Evolutionary conservation across 2,888 invertebrate species (phyloP).

Genomic region (Psylliodes chrysocephalus): DNA sequence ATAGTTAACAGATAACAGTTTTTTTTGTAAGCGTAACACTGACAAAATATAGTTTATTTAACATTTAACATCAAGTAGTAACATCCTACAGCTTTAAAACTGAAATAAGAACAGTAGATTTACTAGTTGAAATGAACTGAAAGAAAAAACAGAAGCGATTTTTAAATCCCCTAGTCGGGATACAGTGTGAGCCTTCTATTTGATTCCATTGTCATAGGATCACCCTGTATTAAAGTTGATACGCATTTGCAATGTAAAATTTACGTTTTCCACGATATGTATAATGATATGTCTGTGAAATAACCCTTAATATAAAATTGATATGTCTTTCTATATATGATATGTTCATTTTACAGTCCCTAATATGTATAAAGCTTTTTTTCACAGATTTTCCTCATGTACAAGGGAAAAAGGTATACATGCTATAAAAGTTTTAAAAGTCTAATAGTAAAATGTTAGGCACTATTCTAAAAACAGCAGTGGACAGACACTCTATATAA

Average conservation of each 20-base stretch:
- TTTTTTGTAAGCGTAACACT: conserved; percentile 33
- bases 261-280: conserved; percentile 1
- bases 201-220: too few species aligned
- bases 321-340: conserved; percentile 45
- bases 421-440: conserved; percentile 55
- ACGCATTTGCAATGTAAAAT: too few species aligned
- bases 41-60: conserved; percentile 33
- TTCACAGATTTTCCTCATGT: conserved; percentile 38
- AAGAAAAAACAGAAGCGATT: too few species aligned
- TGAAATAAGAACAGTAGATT: neutral
- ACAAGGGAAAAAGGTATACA: conserved; percentile 37
- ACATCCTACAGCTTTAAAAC: neutral
- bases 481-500: conserved; percentile 9
- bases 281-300: conserved; percentile 14
- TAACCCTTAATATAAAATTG: conserved; percentile 27
- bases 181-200: neutral
- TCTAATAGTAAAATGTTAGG: conserved; percentile 57
- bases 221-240: conserved; percentile 4
- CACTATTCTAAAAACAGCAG: conserved; percentile 59
- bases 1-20: conserved; percentile 39
- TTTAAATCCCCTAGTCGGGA: neutral
- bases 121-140: neutral
- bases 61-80: conserved; percentile 4
- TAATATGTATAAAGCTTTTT: conserved; percentile 43
- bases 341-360: conserved; percentile 48